A percentile compares a stretch with the other conserved stretches of the same genome.
Conservation (phyloP, 1,140 invertebrate species). For the Zaprionus gabonicus region DNA sequence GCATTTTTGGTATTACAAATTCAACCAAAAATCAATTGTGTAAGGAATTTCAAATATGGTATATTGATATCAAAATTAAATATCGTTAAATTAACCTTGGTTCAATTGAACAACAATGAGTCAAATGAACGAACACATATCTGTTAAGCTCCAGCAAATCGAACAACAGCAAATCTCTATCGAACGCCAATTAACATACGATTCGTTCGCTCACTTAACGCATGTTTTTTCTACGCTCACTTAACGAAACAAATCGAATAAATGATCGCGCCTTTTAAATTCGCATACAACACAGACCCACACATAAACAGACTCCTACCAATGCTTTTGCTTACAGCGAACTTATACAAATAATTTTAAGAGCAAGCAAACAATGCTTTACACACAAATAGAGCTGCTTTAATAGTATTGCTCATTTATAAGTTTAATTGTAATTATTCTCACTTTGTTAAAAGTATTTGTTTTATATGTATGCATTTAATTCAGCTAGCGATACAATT, state of each 20-base stretch:
- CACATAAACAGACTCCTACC: not conserved
- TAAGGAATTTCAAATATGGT: no score
- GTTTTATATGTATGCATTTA: not conserved
- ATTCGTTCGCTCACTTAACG: not conserved
- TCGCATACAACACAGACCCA: not conserved
- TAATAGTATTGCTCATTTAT: not conserved
- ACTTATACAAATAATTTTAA: not conserved
- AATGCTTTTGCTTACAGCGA: not conserved
- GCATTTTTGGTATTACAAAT: no score
- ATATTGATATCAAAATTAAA: no score
- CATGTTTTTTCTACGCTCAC: not conserved
- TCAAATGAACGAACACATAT: not conserved
- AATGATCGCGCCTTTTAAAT: not conserved
- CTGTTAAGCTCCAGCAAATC: not conserved
- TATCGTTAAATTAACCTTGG: no score
- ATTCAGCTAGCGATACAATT: not conserved
- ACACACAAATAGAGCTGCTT: not conserved
- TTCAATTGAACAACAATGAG: not conserved
- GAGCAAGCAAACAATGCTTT: not conserved
- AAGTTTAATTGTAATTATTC: not conserved
- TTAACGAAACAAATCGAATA: not conserved
- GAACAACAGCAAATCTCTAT: not conserved
- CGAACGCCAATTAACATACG: not conserved
- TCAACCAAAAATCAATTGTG: no score
- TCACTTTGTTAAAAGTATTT: not conserved